Percentiles rank a stretch among this genome's conserved stretches.
Conservation (phyloP, 1,140 invertebrate genomes). For the Diabrotica virgifera region DNA sequence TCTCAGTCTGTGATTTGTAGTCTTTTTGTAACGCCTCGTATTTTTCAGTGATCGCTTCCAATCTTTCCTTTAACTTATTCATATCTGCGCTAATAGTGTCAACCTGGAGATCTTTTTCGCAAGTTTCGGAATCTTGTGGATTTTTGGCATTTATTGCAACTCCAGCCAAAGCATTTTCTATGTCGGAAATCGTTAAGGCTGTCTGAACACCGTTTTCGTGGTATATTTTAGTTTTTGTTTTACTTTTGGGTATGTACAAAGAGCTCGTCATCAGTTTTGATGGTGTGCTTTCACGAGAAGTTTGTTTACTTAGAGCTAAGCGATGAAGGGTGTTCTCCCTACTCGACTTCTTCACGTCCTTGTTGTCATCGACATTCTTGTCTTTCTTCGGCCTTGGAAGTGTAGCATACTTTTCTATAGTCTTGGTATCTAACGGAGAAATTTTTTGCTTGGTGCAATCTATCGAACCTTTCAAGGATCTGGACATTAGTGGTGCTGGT, state of each 20-base stretch:
- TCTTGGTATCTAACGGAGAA: constrained; percentile 50
- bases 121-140: constrained; percentile 43
- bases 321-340: constrained; percentile 47
- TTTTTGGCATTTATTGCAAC: constrained; percentile 48
- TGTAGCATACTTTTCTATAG: constrained; percentile 71
- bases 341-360: constrained; percentile 46
- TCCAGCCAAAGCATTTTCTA: constrained; percentile 67
- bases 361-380: constrained; percentile 49
- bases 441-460: constrained; percentile 30
- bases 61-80: constrained; percentile 57
- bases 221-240: constrained; percentile 67
- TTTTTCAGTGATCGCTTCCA: constrained; percentile 50
- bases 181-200: constrained; percentile 64
- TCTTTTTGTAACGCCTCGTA: constrained; percentile 42
- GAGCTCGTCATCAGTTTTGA: constrained; percentile 45
- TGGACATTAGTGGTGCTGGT: constrained; percentile 41
- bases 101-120: constrained; percentile 61
- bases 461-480: constrained; percentile 37
- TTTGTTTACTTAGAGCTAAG: constrained; percentile 40
- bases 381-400: constrained; percentile 66
- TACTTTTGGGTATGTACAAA: constrained; percentile 46
- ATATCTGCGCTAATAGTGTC: constrained; percentile 62
- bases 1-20: constrained; percentile 48
- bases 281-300: constrained; percentile 46
- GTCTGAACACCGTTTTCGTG: constrained; percentile 75